Percentiles rank a stretch among this genome's conserved stretches.
These are phyloP conservation scores for Bimastos eiseni DNA, from an alignment of 2,888 invertebrate genomes.

Conservation along the genomic window DNA sequence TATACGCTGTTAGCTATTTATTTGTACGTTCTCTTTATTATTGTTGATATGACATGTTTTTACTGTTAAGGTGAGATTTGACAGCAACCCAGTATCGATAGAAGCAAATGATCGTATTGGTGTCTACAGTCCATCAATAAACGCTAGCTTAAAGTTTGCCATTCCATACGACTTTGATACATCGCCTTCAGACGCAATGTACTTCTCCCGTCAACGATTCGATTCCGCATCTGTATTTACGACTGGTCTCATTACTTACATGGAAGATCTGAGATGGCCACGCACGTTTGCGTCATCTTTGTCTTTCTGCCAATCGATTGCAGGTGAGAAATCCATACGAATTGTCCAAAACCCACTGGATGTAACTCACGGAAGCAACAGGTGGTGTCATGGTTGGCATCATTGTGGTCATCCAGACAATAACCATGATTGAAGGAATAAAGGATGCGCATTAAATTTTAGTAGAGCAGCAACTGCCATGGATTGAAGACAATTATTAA, in stretches of 20 bases:
- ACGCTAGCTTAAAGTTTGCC: background rate
- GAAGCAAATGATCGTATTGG: background rate
- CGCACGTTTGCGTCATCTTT: background rate
- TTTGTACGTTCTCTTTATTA: background rate
- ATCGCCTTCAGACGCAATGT: background rate
- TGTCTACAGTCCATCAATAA: background rate
- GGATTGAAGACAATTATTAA: too few species aligned
- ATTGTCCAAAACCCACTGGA: background rate
- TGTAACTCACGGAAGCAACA: too few species aligned
- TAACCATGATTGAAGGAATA: too few species aligned
- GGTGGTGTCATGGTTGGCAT: too few species aligned
- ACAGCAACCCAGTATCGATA: background rate
- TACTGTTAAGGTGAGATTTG: background rate
- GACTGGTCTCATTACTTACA: background rate
- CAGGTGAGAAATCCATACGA: background rate
- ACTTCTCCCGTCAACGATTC: background rate
- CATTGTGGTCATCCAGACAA: too few species aligned
- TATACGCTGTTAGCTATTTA: background rate
- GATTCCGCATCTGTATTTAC: background rate
- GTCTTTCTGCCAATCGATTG: background rate
- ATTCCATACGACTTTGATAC: constrained; percentile 16
- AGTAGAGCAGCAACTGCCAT: too few species aligned
- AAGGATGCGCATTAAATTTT: too few species aligned
- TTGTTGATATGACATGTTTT: background rate
- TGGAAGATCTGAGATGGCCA: constrained; percentile 20